Conservation (phyloP, 2,888 invertebrate genomes). For the Hybos culiciformis region DNA sequence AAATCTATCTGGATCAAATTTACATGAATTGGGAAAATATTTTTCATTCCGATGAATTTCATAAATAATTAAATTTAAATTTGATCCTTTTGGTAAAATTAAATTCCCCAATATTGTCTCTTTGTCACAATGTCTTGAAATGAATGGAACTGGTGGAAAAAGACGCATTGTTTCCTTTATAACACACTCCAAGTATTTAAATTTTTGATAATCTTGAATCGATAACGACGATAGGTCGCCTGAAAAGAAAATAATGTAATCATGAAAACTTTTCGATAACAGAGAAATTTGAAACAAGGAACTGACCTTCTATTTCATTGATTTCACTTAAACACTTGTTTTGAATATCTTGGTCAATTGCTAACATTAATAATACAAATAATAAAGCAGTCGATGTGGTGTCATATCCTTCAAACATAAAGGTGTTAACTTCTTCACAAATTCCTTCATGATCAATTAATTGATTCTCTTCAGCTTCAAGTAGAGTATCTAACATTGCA, state of each 20-base stretch:
- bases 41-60: slow-evolving; percentile 23
- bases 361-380: slow-evolving; percentile 39
- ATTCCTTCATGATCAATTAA: slow-evolving; percentile 36
- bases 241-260: slow-evolving; percentile 10
- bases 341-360: slow-evolving; percentile 38
- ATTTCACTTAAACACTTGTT: slow-evolving; percentile 37
- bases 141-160: slow-evolving; percentile 48
- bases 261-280: slow-evolving; percentile 17
- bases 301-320: neutral
- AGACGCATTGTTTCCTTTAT: slow-evolving; percentile 50
- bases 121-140: slow-evolving; percentile 39
- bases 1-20: slow-evolving; percentile 27
- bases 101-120: slow-evolving; percentile 21
- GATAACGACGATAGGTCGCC: slow-evolving; percentile 15
- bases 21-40: slow-evolving; percentile 22
- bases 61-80: slow-evolving; percentile 21
- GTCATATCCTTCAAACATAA: slow-evolving; percentile 37
- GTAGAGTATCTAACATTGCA: slow-evolving; percentile 24
- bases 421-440: slow-evolving; percentile 55
- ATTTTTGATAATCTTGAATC: slow-evolving; percentile 16
- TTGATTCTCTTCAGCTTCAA: slow-evolving; percentile 21
- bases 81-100: slow-evolving; percentile 21
- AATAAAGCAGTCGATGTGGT: slow-evolving; percentile 35
- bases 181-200: slow-evolving; percentile 42
- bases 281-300: no score